Base-by-base conservation (phyloP, 1,140 invertebrate species). In the Drosophila triauraria region DNA sequence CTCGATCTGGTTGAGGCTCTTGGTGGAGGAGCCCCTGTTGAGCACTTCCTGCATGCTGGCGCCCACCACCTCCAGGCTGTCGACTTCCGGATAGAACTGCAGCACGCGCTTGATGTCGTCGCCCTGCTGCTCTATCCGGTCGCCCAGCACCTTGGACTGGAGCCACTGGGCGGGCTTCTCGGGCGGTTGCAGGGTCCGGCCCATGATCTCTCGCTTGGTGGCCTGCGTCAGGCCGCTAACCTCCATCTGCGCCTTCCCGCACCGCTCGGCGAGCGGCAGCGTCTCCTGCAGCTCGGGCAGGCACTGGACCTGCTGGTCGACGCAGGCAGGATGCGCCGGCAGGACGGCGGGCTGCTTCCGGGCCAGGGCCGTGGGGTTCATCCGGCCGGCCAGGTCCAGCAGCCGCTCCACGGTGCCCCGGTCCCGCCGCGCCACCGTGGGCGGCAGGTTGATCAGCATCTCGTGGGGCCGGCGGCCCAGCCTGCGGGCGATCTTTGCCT, bases 11-110 rank as follows among this genome's bases (percentile, higher is more conserved):
- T 15, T 20, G 8, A 32, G 10, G 4, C 53, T 64, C 13, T 2
- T 10, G 32, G 2, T 3, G 35, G 20, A 25, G 4, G 35, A 5
- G 4, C 12, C 3, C 1, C 3, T 15, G 9, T 3, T 13, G 0
- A 44, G 1, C 1, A 1, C 4, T 1, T 44, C 44, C 6, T 44
- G 25, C 9, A 74, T 4, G 38, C 71, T 47, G 1, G 30, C 27
- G 35, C 84, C 84, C 2, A 92, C 61, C 7, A 92, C 70, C 46
- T 92, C 77, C n/a, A 92, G 59, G 2, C 74, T 46, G 3, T 81
- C 70, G 12, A 86, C 53, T 13, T 84, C 58, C 2, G 91, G 91
- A 74, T 54, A 92, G 53, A 65, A 84, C 23, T 83, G 48, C 9
- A 92, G 25, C 0, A 92, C 82, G 7, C 69, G 75, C 17, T 59